Evolutionary conservation across 53 echinoderm and acorn worm genomes (phyloP).

Genomic region (Actinopyga echinites): DNA sequence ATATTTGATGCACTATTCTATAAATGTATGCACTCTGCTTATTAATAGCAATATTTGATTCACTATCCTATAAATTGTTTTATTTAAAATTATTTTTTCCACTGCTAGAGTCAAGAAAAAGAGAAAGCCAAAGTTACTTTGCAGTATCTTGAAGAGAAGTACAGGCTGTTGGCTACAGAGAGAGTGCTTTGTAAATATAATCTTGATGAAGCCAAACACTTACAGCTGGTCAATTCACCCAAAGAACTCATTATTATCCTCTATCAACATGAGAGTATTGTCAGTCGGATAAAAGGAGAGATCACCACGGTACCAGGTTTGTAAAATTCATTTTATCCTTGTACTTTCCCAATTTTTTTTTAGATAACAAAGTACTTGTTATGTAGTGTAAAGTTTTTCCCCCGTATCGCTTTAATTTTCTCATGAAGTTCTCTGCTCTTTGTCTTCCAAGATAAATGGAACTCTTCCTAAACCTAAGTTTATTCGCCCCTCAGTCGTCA

Average conservation of each 20-base stretch:
- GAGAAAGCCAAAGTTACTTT: conserved; percentile 65
- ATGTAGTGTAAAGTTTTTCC: no score
- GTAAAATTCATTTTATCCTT: background rate
- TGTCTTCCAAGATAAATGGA: no score
- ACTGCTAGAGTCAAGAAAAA: conserved; percentile 46
- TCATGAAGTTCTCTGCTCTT: no score
- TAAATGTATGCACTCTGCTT: no score
- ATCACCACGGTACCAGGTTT: conserved; percentile 49
- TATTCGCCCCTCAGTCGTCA: no score
- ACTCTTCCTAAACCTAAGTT: no score
- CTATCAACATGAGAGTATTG: conserved; percentile 77
- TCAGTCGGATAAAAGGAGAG: conserved; percentile 52
- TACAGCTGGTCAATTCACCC: conserved; percentile 60
- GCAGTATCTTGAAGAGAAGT: conserved; percentile 63
- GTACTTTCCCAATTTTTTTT: no score
- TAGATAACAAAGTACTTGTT: no score
- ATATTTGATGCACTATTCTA: no score
- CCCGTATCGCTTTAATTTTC: no score
- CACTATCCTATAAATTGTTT: background rate
- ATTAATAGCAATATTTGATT: no score
- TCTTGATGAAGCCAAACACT: conserved; percentile 51
- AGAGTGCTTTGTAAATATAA: conserved; percentile 67
- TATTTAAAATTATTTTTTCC: background rate
- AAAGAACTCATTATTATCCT: conserved; percentile 72
- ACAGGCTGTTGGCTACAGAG: conserved; percentile 72